A percentile compares a stretch with the other conserved stretches of the same genome.
Evolutionary conservation across 2,888 invertebrate genomes (phyloP).

Genomic region (Phlogophora meticulosa): DNA sequence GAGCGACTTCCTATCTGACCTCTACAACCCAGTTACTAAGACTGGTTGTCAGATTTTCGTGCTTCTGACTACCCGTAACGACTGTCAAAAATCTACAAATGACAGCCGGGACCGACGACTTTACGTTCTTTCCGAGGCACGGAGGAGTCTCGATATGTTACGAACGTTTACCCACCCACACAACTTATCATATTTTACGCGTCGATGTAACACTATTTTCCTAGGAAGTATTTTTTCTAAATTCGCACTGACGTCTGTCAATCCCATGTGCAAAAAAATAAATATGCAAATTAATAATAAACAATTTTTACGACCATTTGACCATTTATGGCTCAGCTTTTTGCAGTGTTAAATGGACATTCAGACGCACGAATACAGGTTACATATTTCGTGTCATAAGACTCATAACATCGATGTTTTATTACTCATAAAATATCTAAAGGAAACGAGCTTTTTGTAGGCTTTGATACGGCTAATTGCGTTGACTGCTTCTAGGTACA

Average conservation of each 20-base stretch:
- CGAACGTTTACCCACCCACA: too few relatives aligned
- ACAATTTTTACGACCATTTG: conserved; percentile 36
- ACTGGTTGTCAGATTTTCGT: too few relatives aligned
- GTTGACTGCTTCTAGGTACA: neutral
- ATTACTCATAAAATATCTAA: neutral
- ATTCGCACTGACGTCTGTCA: conserved; percentile 10
- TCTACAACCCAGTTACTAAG: too few relatives aligned
- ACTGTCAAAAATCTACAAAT: too few relatives aligned
- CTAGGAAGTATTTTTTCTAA: neutral
- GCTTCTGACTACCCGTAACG: too few relatives aligned
- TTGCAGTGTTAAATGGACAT: conserved; percentile 12
- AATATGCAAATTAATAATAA: conserved; percentile 38
- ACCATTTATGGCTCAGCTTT: conserved; percentile 24
- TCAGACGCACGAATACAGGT: conserved; percentile 3
- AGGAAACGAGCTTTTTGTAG: neutral
- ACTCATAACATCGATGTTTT: conserved; percentile 5
- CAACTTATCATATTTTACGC: too few relatives aligned
- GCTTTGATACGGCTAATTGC: neutral
- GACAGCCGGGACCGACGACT: too few relatives aligned
- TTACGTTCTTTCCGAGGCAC: too few relatives aligned
- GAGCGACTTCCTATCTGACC: too few relatives aligned
- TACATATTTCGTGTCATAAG: neutral
- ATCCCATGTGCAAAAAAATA: neutral
- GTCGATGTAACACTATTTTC: neutral
- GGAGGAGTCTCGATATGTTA: too few relatives aligned